phyloP scores from a whole-genome alignment of 2,888 invertebrate species.

The Heterodera filipjevi region DNA sequence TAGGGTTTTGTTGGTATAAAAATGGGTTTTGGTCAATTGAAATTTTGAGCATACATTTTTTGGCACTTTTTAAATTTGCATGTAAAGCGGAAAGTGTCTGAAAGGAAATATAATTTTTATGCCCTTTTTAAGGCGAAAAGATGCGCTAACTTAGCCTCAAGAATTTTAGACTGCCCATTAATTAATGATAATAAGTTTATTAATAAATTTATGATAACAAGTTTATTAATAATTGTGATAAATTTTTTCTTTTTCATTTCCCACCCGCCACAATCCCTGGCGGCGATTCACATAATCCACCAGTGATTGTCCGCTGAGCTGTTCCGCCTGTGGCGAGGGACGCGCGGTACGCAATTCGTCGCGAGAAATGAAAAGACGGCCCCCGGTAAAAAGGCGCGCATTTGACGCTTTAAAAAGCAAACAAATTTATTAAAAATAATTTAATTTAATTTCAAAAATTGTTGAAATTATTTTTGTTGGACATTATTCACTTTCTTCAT shows the following conservation, averaged over 20 bases:
- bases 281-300: conserved; percentile 55
- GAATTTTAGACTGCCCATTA: too few species aligned
- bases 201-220: neutral
- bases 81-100: too few species aligned
- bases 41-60: neutral
- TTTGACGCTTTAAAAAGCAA: neutral
- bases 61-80: conserved; percentile 10
- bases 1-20: too few species aligned
- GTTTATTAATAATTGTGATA: neutral
- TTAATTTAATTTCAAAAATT: too few species aligned
- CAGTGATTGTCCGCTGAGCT: conserved; percentile 50
- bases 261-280: conserved; percentile 46
- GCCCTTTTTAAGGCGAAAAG: too few species aligned
- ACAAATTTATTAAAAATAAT: too few species aligned
- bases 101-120: too few species aligned
- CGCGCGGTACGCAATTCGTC: conserved; percentile 17
- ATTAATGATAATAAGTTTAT: too few species aligned
- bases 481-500: too few species aligned
- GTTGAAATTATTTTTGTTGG: too few species aligned
- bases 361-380: neutral
- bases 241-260: neutral
- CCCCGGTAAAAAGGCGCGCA: neutral
- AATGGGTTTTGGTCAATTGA: too few species aligned
- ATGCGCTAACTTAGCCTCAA: too few species aligned
- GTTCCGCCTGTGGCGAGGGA: conserved; percentile 32